A percentile compares a stretch with the other conserved stretches of the same genome.
phyloP scores from a whole-genome alignment of 2,113 vertebrate species.

The Rissa tridactyla region DNA sequence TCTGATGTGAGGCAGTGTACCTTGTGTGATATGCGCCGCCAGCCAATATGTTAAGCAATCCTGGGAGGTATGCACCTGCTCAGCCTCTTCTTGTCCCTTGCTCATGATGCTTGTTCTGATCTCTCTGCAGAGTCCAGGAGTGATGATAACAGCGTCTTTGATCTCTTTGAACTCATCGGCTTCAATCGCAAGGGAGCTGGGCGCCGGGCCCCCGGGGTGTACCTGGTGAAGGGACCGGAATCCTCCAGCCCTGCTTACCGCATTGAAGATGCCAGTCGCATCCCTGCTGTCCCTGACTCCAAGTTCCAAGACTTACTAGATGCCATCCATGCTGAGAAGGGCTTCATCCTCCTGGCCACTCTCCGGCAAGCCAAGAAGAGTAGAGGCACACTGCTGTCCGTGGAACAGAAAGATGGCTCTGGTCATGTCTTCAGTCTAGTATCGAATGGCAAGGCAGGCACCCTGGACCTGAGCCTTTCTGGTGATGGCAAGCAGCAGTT shows the following conservation, averaged over 20 bases:
- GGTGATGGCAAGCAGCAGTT: constrained; percentile 82
- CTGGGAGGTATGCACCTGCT: not conserved
- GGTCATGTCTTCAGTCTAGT: constrained; percentile 91
- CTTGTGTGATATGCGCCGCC: rapidly evolving
- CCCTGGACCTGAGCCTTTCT: constrained; percentile 88
- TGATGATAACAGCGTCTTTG: constrained; percentile 91
- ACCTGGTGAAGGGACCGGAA: constrained; percentile 88
- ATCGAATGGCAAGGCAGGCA: constrained; percentile 91
- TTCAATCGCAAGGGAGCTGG: constrained; percentile 78
- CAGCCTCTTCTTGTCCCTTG: not conserved
- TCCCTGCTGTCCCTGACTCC: constrained; percentile 86
- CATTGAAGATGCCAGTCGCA: constrained; percentile 88
- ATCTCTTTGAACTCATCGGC: constrained; percentile 87
- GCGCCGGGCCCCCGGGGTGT: constrained; percentile 81
- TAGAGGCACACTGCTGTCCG: constrained; percentile 84
- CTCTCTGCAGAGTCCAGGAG: constrained; percentile 79
- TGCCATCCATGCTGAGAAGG: constrained; percentile 88
- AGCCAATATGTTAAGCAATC: not conserved
- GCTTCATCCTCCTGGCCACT: constrained; percentile 91
- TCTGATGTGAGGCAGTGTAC: not conserved
- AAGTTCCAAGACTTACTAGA: constrained; percentile 93
- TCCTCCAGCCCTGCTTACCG: constrained; percentile 92
- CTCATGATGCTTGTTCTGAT: not conserved
- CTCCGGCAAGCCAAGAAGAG: constrained; percentile 89
- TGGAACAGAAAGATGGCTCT: constrained; percentile 86